Percentiles rank a stretch among this genome's conserved stretches.
These are phyloP conservation scores for Cuniculus paca DNA, from an alignment of 2,797 vertebrate genomes.

Conservation along the genomic window DNA sequence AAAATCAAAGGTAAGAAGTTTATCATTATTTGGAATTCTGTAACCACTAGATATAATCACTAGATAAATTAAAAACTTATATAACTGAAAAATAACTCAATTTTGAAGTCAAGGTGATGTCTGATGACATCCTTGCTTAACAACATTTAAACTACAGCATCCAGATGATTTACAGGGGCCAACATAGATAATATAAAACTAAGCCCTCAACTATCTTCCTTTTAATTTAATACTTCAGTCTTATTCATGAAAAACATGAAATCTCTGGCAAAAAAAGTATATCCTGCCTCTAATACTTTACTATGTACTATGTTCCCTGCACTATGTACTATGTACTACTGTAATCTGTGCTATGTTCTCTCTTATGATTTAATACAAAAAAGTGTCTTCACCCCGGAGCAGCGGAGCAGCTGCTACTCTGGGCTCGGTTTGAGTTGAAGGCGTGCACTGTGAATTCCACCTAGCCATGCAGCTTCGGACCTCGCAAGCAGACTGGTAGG, in stretches of 20 bases:
- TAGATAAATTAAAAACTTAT: background rate
- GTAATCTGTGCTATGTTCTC: background rate
- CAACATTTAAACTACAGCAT: constrained; percentile 36
- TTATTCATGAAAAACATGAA: constrained; percentile 24
- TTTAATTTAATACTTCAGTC: background rate
- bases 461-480: too few species aligned
- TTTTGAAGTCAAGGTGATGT: constrained; percentile 33
- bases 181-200: background rate
- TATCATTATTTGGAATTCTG: constrained; percentile 19
- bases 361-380: constrained; percentile 41
- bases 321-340: too few species aligned
- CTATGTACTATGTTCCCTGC: too few species aligned
- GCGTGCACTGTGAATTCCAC: too few species aligned
- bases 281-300: constrained; percentile 55
- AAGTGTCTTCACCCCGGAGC: too few species aligned
- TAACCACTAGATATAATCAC: background rate
- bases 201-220: background rate
- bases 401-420: too few species aligned
- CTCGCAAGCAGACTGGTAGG: too few species aligned
- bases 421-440: too few species aligned
- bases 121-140: constrained; percentile 19
- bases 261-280: background rate
- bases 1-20: constrained; percentile 16
- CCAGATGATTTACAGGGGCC: background rate
- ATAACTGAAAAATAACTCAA: constrained; percentile 35